Conservation (phyloP, 2,888 invertebrate genomes). For the Slavum lentiscoides region DNA sequence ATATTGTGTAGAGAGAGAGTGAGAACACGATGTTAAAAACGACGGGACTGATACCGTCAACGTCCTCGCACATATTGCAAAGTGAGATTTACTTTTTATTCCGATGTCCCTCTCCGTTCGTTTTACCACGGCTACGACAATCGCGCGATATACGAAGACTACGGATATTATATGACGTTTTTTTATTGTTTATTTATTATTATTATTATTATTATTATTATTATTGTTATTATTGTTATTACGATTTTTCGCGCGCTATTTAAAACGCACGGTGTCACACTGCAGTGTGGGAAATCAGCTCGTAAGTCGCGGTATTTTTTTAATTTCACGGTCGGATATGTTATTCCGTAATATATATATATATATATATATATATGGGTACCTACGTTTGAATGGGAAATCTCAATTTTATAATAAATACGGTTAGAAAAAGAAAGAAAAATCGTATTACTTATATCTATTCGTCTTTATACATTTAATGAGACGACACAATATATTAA, state of each 20-base stretch:
- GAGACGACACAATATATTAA: not conserved
- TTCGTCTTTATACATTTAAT: not conserved
- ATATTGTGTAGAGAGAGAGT: no score
- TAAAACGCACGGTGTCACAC: not conserved
- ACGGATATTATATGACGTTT: not conserved
- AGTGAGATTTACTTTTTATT: conserved; percentile 6
- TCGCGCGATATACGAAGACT: not conserved
- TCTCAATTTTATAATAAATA: not conserved
- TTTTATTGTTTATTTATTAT: no score
- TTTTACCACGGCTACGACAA: not conserved
- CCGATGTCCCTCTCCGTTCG: no score
- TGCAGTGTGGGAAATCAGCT: not conserved
- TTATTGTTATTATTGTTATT: no score
- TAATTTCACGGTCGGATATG: conserved; percentile 48
- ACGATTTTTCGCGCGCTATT: not conserved
- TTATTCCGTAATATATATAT: not conserved
- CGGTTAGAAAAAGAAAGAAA: not conserved
- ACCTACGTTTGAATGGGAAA: not conserved
- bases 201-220: no score
- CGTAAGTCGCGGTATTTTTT: not conserved
- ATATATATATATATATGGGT: not conserved
- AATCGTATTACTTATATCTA: conserved; percentile 1
- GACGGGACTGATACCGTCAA: not conserved
- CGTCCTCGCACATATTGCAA: not conserved
- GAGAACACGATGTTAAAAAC: no score